These are phyloP conservation scores for Pandion haliaetus DNA, from an alignment of 2,113 vertebrate genomes.

Conservation along the genomic window DNA sequence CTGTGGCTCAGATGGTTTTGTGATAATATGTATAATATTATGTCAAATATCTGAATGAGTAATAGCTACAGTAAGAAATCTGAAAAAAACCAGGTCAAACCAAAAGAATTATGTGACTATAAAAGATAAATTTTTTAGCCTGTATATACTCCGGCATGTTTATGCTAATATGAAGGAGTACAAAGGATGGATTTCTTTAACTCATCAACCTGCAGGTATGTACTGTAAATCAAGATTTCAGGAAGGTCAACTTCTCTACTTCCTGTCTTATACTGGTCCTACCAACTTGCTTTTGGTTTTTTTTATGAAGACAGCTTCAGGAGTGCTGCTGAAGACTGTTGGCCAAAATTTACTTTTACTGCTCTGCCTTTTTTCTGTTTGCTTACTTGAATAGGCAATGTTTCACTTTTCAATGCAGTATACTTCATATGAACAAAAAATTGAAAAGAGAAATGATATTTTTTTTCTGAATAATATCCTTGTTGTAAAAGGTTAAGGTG, in stretches of 20 bases:
- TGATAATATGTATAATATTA: background rate
- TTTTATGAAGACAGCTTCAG: background rate
- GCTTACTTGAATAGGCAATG: background rate
- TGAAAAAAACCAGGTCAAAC: background rate
- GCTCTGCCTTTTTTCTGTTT: background rate
- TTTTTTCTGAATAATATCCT: background rate
- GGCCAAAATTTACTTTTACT: background rate
- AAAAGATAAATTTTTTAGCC: background rate
- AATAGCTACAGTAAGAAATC: background rate
- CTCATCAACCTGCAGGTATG: background rate
- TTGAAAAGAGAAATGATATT: accelerated
- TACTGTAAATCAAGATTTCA: background rate
- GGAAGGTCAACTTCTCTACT: background rate
- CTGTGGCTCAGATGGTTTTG: background rate
- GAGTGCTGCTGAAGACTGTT: background rate
- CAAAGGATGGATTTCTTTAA: background rate
- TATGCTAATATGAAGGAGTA: background rate
- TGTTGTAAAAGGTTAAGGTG: background rate
- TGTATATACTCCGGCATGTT: background rate
- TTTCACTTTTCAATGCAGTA: background rate
- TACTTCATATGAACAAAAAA: background rate
- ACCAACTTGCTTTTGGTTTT: background rate
- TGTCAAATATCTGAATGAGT: background rate
- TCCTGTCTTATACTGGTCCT: background rate
- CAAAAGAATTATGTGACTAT: background rate